Base-by-base conservation (phyloP, 2,888 invertebrate species). In the Laspeyria flexula region DNA sequence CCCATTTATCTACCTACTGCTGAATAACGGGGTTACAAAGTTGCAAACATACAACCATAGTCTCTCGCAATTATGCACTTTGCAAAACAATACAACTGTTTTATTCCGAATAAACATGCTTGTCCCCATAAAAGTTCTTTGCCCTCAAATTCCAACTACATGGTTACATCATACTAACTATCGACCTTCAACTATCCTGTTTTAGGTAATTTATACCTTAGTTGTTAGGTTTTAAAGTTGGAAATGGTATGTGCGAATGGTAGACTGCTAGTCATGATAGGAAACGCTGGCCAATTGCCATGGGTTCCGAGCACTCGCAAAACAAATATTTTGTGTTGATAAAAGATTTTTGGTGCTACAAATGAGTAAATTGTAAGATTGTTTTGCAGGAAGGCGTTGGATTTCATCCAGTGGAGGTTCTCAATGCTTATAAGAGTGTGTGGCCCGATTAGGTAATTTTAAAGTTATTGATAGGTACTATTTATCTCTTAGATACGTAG, bases 281-380 rank as follows among this genome's bases (percentile, higher is more conserved):
- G 78, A 79, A 78, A 71, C 52, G 65, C 60, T 81, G 81, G 76
- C 74, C 66, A 55, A 55, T 55, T 80, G 75, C 81, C 77, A 77
- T 59, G 56, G 51, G 55, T 63, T 61, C 53, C 51, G 35, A 46
- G 37, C 42, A 37, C 2, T 21, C 37, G 37, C 21, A n/a, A 27
- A 12, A 30, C 12, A 10, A 9, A 21, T 33, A 46, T n/a, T n/a
- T n/a, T n/a, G n/a, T n/a, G n/a, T n/a, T n/a, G n/a, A n/a, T n/a
- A n/a, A n/a, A n/a, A n/a, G n/a, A n/a, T n/a, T n/a, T n/a, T n/a
- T n/a, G n/a, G n/a, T n/a, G n/a, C n/a, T n/a, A n/a, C n/a, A n/a
- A n/a, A n/a, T n/a, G n/a, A n/a, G n/a, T n/a, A n/a, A n/a, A n/a
- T n/a, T n/a, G n/a, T n/a, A n/a, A n/a, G n/a, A n/a, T n/a, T n/a